Percentiles rank a stretch among this genome's conserved stretches.
Evolutionary conservation across 2,888 invertebrate genomes (phyloP).

Genomic region (Platerodrilus igneus): DNA sequence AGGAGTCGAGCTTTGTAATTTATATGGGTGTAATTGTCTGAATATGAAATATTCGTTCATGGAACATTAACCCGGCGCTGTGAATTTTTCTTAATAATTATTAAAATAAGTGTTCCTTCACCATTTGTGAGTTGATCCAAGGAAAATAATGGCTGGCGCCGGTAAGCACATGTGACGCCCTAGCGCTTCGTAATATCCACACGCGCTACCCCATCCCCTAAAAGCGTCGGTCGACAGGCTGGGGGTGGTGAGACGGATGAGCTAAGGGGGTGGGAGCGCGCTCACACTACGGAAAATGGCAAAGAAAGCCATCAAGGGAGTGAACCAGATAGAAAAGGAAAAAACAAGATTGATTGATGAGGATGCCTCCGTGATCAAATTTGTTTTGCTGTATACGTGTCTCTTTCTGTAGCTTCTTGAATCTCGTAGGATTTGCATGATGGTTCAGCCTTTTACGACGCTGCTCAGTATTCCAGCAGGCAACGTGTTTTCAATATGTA

Average conservation of each 20-base stretch:
- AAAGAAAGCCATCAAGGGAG: constrained; percentile 47
- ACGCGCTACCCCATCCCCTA: constrained; percentile 28
- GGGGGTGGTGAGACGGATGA: constrained; percentile 27
- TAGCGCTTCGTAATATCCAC: constrained; percentile 32
- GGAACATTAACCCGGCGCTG: too few species aligned
- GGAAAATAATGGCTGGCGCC: constrained; percentile 42
- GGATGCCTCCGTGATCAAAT: constrained; percentile 49
- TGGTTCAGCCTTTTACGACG: constrained; percentile 33
- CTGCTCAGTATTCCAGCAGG: constrained; percentile 32
- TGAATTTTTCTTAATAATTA: too few species aligned
- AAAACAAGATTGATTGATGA: constrained; percentile 49
- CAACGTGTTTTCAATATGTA: constrained; percentile 38
- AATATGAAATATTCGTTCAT: too few species aligned
- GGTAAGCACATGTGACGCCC: constrained; percentile 38
- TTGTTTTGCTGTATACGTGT: constrained; percentile 48
- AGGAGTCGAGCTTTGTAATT: too few species aligned
- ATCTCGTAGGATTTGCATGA: constrained; percentile 35
- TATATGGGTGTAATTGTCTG: too few species aligned
- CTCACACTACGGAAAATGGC: constrained; percentile 43
- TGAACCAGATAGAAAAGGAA: constrained; percentile 42
- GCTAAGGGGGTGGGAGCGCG: constrained; percentile 31
- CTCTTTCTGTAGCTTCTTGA: constrained; percentile 38
- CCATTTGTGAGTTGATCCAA: constrained; percentile 31
- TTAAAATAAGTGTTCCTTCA: constrained; percentile 31
- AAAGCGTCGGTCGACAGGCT: constrained; percentile 25